Evolutionary conservation across 2,113 vertebrate species (phyloP).

Genomic region (Sardina pilchardus): DNA sequence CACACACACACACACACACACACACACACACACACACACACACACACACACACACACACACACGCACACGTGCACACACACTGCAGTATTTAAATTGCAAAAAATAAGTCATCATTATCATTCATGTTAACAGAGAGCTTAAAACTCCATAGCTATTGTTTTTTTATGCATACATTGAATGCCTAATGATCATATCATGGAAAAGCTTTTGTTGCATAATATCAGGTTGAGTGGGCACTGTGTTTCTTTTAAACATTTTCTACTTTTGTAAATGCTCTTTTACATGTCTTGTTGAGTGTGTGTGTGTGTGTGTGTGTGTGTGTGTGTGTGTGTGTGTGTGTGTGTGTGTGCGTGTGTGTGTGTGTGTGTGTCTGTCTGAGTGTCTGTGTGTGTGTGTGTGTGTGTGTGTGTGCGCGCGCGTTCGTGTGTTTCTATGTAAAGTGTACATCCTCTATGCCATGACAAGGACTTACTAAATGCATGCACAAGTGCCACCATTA

Average conservation of each 20-base stretch:
- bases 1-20: background rate
- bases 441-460: background rate
- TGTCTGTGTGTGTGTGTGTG: slow-evolving; percentile 1
- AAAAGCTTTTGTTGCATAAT: background rate
- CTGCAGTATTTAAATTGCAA: no score
- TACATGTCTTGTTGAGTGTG: background rate
- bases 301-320: slow-evolving; percentile 1
- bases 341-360: background rate
- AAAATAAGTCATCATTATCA: no score
- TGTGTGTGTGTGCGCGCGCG: background rate
- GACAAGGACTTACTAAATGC: background rate
- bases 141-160: no score
- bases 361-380: background rate
- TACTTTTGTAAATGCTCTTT: background rate
- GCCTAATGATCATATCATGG: background rate
- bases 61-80: background rate
- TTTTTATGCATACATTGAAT: background rate
- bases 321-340: background rate
- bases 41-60: background rate
- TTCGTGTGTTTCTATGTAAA: background rate
- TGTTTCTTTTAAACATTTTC: no score
- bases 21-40: background rate
- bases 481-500: no score
- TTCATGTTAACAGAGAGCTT: no score
- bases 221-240: background rate